phyloP scores from a whole-genome alignment of 2,797 vertebrate species.

The Scarus forsteni region DNA sequence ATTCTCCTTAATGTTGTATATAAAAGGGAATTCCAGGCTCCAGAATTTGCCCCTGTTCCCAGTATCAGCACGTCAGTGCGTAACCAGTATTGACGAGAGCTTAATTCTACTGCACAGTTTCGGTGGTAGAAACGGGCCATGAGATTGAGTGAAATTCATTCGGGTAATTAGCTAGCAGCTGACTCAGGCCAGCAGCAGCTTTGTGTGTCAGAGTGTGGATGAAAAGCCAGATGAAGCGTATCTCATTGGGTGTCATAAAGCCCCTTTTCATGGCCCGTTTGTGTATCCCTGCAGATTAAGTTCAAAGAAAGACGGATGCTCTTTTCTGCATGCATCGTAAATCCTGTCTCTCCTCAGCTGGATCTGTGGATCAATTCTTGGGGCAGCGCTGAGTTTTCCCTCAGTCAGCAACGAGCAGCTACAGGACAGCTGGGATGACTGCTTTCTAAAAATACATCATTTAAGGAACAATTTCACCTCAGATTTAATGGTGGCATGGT shows the following conservation, averaged over 20 bases:
- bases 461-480: conserved; percentile 68
- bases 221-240: conserved; percentile 79
- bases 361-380: conserved; percentile 78
- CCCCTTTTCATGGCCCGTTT: conserved; percentile 82
- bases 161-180: conserved; percentile 81
- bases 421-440: conserved; percentile 39
- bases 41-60: conserved; percentile 28
- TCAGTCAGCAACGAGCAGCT: conserved; percentile 70
- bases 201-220: conserved; percentile 73
- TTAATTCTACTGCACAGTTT: conserved; percentile 70
- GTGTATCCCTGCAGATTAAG: conserved; percentile 84
- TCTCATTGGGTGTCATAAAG: conserved; percentile 82
- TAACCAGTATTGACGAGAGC: conserved; percentile 59
- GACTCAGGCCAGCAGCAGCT: conserved; percentile 80
- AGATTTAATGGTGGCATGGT: conserved; percentile 44
- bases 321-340: conserved; percentile 79
- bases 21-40: too few species aligned
- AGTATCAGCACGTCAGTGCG: conserved; percentile 45
- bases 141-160: conserved; percentile 75
- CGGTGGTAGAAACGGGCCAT: conserved; percentile 54
- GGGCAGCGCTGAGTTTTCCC: conserved; percentile 58
- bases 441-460: conserved; percentile 70
- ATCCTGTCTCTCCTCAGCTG: conserved; percentile 79
- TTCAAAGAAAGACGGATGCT: conserved; percentile 80
- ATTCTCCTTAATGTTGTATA: too few species aligned